phyloP scores from a whole-genome alignment of 2,888 invertebrate species.

The Drosophila mettleri region DNA sequence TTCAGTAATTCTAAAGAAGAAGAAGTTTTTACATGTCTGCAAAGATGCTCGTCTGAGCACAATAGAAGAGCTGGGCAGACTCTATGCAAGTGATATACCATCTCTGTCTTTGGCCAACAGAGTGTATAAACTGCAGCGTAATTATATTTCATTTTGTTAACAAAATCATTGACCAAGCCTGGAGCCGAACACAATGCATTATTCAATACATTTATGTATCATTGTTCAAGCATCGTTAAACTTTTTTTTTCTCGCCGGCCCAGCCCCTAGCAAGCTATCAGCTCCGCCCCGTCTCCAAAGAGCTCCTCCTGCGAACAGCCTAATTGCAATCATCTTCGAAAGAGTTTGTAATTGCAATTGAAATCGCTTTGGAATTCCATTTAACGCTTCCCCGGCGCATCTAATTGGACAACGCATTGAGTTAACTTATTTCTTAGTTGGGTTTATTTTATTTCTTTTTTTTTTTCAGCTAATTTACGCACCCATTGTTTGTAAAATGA shows the following conservation, averaged over 20 bases:
- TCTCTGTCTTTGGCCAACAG: not conserved
- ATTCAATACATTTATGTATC: constrained; percentile 57
- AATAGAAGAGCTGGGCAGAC: no score
- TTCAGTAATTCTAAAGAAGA: no score
- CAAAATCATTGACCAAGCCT: constrained; percentile 51
- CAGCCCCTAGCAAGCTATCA: constrained; percentile 11
- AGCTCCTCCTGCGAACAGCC: constrained; percentile 14
- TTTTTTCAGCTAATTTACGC: constrained; percentile 26
- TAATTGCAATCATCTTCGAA: constrained; percentile 58
- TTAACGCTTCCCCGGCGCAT: constrained; percentile 51
- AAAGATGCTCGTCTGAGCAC: no score
- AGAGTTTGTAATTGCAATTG: constrained; percentile 40
- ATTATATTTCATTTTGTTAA: constrained; percentile 66
- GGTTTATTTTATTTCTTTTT: not conserved
- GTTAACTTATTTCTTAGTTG: constrained; percentile 1
- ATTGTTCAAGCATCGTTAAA: constrained; percentile 60
- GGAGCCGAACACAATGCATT: constrained; percentile 57
- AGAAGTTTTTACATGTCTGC: no score
- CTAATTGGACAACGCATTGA: constrained; percentile 46
- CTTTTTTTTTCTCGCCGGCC: constrained; percentile 17
- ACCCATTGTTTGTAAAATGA: constrained; percentile 41
- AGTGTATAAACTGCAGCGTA: constrained; percentile 1
- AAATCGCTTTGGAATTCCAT: constrained; percentile 50
- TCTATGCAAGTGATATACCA: not conserved
- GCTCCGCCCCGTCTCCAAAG: constrained; percentile 26